Base-by-base conservation (phyloP, 2,888 invertebrate genomes). In the Leucania comma region DNA sequence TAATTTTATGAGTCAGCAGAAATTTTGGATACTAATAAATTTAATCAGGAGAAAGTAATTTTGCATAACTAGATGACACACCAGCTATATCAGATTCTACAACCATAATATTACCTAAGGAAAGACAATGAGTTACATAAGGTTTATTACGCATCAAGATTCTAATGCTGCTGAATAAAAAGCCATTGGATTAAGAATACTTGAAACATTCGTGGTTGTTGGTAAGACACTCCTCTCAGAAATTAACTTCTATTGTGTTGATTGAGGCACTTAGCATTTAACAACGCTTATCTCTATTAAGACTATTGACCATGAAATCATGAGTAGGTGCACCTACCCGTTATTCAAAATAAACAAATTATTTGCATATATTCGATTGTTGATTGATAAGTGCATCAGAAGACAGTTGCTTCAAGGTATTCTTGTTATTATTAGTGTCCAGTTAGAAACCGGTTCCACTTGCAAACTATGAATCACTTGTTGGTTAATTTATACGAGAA, bases 101-200 rank as follows among this genome's bases (percentile, higher is more conserved):
- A 85, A 81, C 81, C 74, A 48, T 77, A 79, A 68, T 84, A 85
- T 86, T 87, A 87, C 81, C 82, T 77, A 75, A 79, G 80, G 76
- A 74, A 85, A 88, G 87, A 93, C 90, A 92, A 92, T 91, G 80
- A 86, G 76, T 93, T 92, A 86, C 87, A 87, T 89, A 93, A 93
- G 77, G 74, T 24, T 54, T 68, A 73, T 60, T 66, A 64, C 50
- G 61, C 48, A 61, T 64, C 22, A 75, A 56, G 48, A 61, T 63
- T n/a, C 38, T 70, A 35, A 62, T 56, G 48, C 72, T 59, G 35
- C 58, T 57, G 48, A 72, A 56, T 60, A 63, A 32, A 73, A 50
- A 24, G 35, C 9, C 22, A 63, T 56, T 70, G 58, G 61, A 83
- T 73, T 81, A 68, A 58, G 54, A 73, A 70, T 68, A 68, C 61